Base-by-base conservation (phyloP, 2,113 vertebrate genomes). In the Embiotoca jacksoni region DNA sequence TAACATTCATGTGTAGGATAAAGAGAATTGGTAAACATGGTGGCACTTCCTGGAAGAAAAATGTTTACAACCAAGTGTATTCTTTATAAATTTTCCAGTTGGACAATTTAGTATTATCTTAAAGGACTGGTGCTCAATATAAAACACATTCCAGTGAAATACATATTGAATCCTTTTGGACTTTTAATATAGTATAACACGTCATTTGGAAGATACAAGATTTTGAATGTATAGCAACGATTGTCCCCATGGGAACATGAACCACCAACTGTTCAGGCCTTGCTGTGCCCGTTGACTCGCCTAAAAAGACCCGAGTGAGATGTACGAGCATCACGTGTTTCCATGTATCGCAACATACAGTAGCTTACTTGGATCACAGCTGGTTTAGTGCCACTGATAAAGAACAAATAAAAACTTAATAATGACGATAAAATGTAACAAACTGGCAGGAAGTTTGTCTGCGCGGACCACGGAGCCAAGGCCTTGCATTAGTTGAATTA, bases 401-500 rank as follows among this genome's bases (percentile, higher is more conserved):
- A 56, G 47, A 75, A 77, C 56, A 53, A 75, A 67, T 73, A 78
- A 61, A 82, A 69, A 82, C 35, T 5, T 78, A 67, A 81, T 73
- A 72, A 66, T 59, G 32, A 50, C 69, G 53, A 79, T 81, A 81
- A 76, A 84, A 83, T 32, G 57, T 15, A 78, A 74, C 39, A 52
- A 73, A 78, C 58, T 80, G 82, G 78, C 71, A 55, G 37, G 15
- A 6, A 6, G 53, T 75, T 75, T 6, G 49, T 63, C 72, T 76
- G 47, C 32, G 37, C 66, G 53, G 50, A 82, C 75, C 53, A n/a
- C 75, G 36, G 63, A 85, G 85, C 83, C 81, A 86, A 76, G 66
- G 53, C 59, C 66, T 56, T 85, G 81, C 88, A 87, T 89, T 85
- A 88, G 80, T 30, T 77, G 84, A 84, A 88, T 89, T 89, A 91